These are phyloP conservation scores for Acrobasis suavella DNA, from an alignment of 2,888 invertebrate genomes.

Conservation along the genomic window DNA sequence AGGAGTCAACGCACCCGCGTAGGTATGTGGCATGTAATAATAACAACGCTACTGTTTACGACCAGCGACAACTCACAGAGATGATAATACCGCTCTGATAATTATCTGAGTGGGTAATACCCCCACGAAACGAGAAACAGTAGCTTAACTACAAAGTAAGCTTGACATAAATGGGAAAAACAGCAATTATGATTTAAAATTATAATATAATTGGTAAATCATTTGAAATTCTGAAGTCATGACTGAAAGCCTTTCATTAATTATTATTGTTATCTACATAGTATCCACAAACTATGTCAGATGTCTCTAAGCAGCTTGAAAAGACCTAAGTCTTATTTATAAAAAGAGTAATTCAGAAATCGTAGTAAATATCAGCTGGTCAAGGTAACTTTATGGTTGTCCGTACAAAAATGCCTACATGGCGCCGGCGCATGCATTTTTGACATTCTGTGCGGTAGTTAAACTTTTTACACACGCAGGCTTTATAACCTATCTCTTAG, in stretches of 20 bases:
- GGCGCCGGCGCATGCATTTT: too few species aligned
- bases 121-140: conserved; percentile 5
- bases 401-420: too few species aligned
- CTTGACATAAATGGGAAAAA: neutral
- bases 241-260: too few species aligned
- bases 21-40: conserved; percentile 66
- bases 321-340: too few species aligned
- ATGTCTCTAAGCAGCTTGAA: neutral
- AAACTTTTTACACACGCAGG: too few species aligned
- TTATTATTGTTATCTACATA: neutral
- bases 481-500: too few species aligned
- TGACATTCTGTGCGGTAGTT: too few species aligned
- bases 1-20: conserved; percentile 73
- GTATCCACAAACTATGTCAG: neutral
- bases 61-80: conserved; percentile 47
- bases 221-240: too few species aligned
- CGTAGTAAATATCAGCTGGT: too few species aligned
- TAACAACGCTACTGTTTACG: conserved; percentile 78
- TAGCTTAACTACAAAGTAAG: conserved; percentile 6
- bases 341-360: too few species aligned
- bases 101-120: conserved; percentile 16
- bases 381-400: too few species aligned
- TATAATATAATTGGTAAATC: too few species aligned
- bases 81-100: conserved; percentile 34
- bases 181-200: neutral